phyloP scores from a whole-genome alignment of 1,140 invertebrate genomes.

The Rhyacophila brunnea region DNA sequence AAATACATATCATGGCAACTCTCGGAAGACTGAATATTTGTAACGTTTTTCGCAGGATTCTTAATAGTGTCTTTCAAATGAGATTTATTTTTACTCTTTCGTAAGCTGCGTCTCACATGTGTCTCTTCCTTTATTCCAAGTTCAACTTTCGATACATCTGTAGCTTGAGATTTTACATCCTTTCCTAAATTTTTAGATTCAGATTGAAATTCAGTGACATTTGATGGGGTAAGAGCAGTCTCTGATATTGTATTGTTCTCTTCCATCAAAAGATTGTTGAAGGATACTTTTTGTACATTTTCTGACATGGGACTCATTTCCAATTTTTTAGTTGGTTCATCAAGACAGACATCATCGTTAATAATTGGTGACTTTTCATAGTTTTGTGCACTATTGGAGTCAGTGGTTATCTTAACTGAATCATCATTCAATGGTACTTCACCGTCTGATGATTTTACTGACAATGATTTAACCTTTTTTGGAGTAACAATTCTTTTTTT shows the following conservation, averaged over 20 bases:
- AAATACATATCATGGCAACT: constrained; percentile 20
- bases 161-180: neutral
- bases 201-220: constrained; percentile 19
- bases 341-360: too few species aligned
- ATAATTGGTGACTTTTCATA: too few species aligned
- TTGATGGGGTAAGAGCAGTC: constrained; percentile 18
- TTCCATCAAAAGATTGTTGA: constrained; percentile 16
- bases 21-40: constrained; percentile 2
- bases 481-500: too few species aligned
- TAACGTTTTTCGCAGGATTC: neutral
- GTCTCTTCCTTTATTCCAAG: constrained; percentile 15
- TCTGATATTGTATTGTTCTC: constrained; percentile 22
- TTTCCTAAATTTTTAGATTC: constrained; percentile 1
- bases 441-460: too few species aligned
- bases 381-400: too few species aligned
- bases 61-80: constrained; percentile 1
- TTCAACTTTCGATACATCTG: neutral
- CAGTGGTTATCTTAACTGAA: too few species aligned
- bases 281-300: constrained; percentile 11
- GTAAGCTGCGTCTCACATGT: constrained; percentile 14
- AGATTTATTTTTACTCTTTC: constrained; percentile 22
- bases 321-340: neutral
- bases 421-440: too few species aligned
- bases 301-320: neutral
- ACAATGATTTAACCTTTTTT: too few species aligned